Evolutionary conservation across 2,113 vertebrate species (phyloP).

Genomic region (Myiozetetes cayanensis): DNA sequence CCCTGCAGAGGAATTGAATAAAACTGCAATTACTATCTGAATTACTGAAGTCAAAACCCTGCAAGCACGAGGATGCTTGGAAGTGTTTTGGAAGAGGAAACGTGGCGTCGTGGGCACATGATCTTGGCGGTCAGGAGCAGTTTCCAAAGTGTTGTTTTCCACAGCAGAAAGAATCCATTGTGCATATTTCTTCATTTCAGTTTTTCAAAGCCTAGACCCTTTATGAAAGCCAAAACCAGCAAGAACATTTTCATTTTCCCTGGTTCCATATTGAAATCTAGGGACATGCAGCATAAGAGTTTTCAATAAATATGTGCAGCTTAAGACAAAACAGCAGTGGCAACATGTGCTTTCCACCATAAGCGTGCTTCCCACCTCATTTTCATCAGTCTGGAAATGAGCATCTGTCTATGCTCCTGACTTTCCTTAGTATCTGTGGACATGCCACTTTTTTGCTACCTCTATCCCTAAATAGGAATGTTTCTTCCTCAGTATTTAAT

Average conservation of each 20-base stretch:
- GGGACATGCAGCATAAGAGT: neutral
- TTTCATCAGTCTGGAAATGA: neutral
- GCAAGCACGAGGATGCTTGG: neutral
- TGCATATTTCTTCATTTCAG: neutral
- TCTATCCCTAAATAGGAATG: neutral
- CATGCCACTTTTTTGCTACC: neutral
- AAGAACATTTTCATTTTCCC: neutral
- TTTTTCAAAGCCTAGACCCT: neutral
- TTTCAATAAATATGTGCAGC: neutral
- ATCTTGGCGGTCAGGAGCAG: neutral
- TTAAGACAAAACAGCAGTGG: neutral
- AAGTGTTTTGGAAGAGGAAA: slow-evolving; percentile 9
- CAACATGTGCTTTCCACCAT: neutral
- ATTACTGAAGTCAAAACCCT: slow-evolving; percentile 11
- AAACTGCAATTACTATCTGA: slow-evolving; percentile 21
- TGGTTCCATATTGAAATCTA: neutral
- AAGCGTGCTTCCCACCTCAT: neutral
- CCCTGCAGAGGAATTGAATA: slow-evolving; percentile 17
- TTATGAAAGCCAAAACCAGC: slow-evolving; percentile 1
- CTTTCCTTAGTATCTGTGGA: neutral
- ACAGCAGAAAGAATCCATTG: slow-evolving; percentile 30
- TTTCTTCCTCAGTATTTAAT: neutral
- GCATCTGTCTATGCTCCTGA: neutral
- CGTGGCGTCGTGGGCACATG: neutral
- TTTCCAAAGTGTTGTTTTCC: slow-evolving; percentile 10